A percentile compares a stretch with the other conserved stretches of the same genome.
These are phyloP conservation scores for Lepus townsendii DNA, from an alignment of 2,797 vertebrate genomes.

Conservation along the genomic window DNA sequence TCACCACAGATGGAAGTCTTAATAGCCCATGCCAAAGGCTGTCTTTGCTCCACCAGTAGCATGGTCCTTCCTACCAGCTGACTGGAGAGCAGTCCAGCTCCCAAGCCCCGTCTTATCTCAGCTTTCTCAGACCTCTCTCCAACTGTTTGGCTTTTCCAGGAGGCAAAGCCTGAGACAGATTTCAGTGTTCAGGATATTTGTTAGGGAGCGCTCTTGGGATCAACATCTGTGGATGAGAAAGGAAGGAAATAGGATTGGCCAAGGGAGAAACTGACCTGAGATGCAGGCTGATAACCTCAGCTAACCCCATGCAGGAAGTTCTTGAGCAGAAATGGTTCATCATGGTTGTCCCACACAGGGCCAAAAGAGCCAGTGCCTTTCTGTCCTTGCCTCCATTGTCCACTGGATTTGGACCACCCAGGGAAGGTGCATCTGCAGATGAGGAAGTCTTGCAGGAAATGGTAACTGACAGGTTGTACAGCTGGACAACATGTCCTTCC, in stretches of 20 bases:
- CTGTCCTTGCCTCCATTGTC: background rate
- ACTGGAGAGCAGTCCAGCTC: background rate
- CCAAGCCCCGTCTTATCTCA: background rate
- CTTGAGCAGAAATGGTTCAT: background rate
- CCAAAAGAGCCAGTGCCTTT: background rate
- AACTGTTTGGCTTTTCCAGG: background rate
- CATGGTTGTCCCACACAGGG: background rate
- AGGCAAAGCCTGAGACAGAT: slow-evolving; percentile 44
- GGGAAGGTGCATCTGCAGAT: slow-evolving; percentile 13
- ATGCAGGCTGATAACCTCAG: background rate
- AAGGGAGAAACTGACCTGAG: slow-evolving; percentile 34
- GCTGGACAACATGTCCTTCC: background rate
- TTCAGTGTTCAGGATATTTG: slow-evolving; percentile 44
- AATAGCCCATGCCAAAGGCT: background rate
- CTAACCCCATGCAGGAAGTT: background rate
- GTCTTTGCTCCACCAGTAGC: background rate
- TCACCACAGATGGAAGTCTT: background rate
- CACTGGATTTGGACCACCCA: background rate
- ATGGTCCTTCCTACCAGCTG: background rate
- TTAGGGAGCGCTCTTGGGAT: slow-evolving; percentile 23
- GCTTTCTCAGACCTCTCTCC: slow-evolving; percentile 31
- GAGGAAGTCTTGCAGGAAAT: slow-evolving; percentile 25
- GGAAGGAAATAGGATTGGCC: slow-evolving; percentile 8
- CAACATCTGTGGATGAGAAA: background rate
- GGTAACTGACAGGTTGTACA: background rate